A percentile compares a stretch with the other conserved stretches of the same genome.
These are phyloP conservation scores for Apodemia hepburni DNA, from an alignment of 2,888 invertebrate genomes.

Conservation along the genomic window DNA sequence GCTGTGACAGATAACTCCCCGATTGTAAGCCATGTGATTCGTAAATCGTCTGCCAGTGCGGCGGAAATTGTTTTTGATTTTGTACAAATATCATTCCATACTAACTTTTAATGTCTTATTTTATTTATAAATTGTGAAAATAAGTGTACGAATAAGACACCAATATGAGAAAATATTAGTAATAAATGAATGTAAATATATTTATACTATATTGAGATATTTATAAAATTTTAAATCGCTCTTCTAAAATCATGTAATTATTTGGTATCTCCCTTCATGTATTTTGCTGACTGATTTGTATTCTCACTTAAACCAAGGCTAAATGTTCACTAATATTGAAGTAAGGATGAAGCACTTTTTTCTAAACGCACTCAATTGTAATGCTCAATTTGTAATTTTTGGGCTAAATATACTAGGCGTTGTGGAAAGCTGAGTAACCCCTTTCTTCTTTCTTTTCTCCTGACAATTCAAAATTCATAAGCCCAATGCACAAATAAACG, in stretches of 20 bases:
- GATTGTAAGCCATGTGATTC: slow-evolving; percentile 62
- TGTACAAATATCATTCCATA: slow-evolving; percentile 80
- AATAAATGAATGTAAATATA: slow-evolving; percentile 75
- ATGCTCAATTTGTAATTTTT: slow-evolving; percentile 6
- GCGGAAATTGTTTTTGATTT: slow-evolving; percentile 71
- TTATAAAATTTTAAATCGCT: slow-evolving; percentile 78
- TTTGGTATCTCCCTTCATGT: slow-evolving; percentile 51
- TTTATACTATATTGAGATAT: slow-evolving; percentile 78
- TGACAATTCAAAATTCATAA: background rate
- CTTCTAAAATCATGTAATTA: slow-evolving; percentile 69
- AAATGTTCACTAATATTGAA: slow-evolving; percentile 44
- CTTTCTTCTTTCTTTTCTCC: background rate
- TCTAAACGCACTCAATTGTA: slow-evolving; percentile 22
- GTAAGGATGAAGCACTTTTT: slow-evolving; percentile 58
- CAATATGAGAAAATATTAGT: slow-evolving; percentile 74
- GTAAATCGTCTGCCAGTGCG: slow-evolving; percentile 60
- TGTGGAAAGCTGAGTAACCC: background rate
- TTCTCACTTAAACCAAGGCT: background rate
- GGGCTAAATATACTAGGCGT: slow-evolving; percentile 1
- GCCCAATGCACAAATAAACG: background rate
- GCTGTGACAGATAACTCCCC: slow-evolving; percentile 34
- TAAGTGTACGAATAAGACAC: slow-evolving; percentile 78
- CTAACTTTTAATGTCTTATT: slow-evolving; percentile 65
- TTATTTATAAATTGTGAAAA: slow-evolving; percentile 64
- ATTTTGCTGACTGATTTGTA: slow-evolving; percentile 34